Evolutionary conservation across 2,888 invertebrate species (phyloP).

Genomic region (Meiosimyza platycephala): DNA sequence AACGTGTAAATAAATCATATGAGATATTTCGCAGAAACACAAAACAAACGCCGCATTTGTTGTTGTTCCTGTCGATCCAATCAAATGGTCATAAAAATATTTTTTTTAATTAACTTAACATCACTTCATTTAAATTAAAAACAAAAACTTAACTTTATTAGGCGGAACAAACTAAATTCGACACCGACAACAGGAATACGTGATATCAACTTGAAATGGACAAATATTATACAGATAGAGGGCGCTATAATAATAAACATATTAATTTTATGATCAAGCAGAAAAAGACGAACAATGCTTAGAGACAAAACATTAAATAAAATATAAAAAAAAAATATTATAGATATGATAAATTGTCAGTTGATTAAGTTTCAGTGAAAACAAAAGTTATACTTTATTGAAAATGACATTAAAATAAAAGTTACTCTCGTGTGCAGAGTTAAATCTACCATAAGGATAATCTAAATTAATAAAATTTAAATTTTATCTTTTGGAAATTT

Average conservation of each 20-base stretch:
- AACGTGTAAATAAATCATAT: too few relatives aligned
- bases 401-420: constrained; percentile 34
- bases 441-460: too few relatives aligned
- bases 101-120: constrained; percentile 33
- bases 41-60: too few relatives aligned
- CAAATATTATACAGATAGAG: background rate
- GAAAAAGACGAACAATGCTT: background rate
- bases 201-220: too few relatives aligned
- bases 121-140: constrained; percentile 26
- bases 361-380: background rate
- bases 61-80: background rate
- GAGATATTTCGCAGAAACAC: too few relatives aligned
- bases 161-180: background rate
- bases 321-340: background rate
- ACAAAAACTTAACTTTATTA: background rate
- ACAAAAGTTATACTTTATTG: constrained; percentile 24
- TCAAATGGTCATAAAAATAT: constrained; percentile 18
- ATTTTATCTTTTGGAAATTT: constrained; percentile 5
- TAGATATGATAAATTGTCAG: background rate
- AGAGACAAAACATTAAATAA: background rate
- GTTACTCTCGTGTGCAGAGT: too few relatives aligned
- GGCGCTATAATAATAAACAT: constrained; percentile 6
- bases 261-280: constrained; percentile 7
- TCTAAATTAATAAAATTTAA: background rate
- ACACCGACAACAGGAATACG: too few relatives aligned